phyloP scores from a whole-genome alignment of 2,797 vertebrate species.

The Brotula barbata region DNA sequence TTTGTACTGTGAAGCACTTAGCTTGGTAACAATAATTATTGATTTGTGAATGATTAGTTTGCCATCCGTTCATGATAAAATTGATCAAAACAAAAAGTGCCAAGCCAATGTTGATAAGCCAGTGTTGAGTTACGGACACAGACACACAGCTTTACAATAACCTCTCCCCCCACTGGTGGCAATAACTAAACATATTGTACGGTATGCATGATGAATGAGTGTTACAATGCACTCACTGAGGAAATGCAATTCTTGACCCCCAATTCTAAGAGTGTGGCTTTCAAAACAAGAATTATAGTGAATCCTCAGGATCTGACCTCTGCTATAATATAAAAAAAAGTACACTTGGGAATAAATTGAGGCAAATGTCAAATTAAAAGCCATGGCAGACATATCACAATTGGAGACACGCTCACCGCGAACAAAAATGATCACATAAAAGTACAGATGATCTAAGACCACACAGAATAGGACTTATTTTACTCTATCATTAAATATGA shows the following conservation, averaged over 20 bases:
- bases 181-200: constrained; percentile 16
- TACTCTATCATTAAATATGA: too few relatives aligned
- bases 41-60: too few relatives aligned
- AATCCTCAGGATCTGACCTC: neutral
- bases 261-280: constrained; percentile 17
- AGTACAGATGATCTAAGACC: neutral
- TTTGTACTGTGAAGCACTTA: too few relatives aligned
- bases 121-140: too few relatives aligned
- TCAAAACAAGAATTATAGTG: neutral
- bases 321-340: neutral
- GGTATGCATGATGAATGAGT: constrained; percentile 16
- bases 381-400: neutral
- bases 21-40: too few relatives aligned
- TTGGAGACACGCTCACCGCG: constrained; percentile 14
- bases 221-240: too few relatives aligned
- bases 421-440: neutral
- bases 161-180: too few relatives aligned
- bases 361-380: neutral
- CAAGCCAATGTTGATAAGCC: too few relatives aligned
- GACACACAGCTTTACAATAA: too few relatives aligned
- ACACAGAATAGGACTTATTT: too few relatives aligned
- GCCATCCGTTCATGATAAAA: too few relatives aligned
- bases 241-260: constrained; percentile 3
- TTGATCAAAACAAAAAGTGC: too few relatives aligned
- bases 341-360: neutral